phyloP scores from a whole-genome alignment of 2,888 invertebrate genomes.

The Heliothis peltigera region DNA sequence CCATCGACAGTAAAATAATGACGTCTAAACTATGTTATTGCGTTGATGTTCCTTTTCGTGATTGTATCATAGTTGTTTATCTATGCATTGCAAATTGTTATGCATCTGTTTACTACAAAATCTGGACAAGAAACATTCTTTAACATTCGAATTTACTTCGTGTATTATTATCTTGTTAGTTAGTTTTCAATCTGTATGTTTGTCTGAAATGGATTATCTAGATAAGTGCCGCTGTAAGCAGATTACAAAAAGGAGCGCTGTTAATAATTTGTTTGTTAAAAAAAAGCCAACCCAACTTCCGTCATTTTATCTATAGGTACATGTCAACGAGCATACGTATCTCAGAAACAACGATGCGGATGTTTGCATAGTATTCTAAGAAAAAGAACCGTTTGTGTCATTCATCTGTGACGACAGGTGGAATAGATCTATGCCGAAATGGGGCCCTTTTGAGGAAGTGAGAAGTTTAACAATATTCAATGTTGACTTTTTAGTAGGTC shows the following conservation, averaged over 20 bases:
- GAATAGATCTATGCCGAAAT: neutral
- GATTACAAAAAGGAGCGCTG: constrained; percentile 27
- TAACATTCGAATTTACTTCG: constrained; percentile 7
- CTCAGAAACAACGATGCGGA: constrained; percentile 5
- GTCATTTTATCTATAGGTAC: constrained; percentile 2
- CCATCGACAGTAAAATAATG: no score
- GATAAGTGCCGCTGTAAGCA: constrained; percentile 13
- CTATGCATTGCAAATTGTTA: no score
- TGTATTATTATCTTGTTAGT: no score
- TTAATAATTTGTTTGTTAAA: constrained; percentile 16
- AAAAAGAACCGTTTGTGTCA: neutral
- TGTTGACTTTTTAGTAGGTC: neutral
- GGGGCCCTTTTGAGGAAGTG: neutral
- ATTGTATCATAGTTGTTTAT: neutral
- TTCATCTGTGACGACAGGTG: neutral
- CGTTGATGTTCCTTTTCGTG: no score
- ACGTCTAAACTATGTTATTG: no score
- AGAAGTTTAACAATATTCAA: neutral
- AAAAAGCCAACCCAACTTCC: constrained; percentile 7
- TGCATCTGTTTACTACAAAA: neutral
- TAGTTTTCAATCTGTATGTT: constrained; percentile 38
- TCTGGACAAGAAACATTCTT: constrained; percentile 5
- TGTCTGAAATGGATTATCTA: constrained; percentile 38
- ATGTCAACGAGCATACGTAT: constrained; percentile 3
- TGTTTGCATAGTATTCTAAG: neutral